phyloP scores from a whole-genome alignment of 2,888 invertebrate species.

The Eupeodes luniger region DNA sequence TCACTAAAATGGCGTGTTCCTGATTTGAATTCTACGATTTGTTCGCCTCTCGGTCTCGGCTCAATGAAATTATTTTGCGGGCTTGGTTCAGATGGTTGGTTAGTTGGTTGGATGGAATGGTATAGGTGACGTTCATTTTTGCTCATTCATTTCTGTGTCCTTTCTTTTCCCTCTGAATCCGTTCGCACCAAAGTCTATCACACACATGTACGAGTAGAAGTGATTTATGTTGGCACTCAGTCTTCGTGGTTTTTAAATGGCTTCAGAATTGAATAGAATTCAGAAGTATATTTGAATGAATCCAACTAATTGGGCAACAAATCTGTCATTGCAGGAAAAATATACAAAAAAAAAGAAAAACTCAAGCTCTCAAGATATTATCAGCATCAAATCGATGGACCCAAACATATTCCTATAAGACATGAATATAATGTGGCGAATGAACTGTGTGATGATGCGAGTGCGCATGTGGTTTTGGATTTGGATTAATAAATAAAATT shows the following conservation, averaged over 20 bases:
- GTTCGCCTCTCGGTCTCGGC: slow-evolving; percentile 19
- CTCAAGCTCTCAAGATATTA: slow-evolving; percentile 42
- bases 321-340: slow-evolving; percentile 84
- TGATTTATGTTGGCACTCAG: slow-evolving; percentile 70
- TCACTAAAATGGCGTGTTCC: slow-evolving; percentile 55
- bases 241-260: slow-evolving; percentile 57
- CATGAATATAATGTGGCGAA: slow-evolving; percentile 27
- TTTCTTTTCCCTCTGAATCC: neutral
- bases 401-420: neutral
- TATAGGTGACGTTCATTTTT: slow-evolving; percentile 59
- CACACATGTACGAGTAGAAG: slow-evolving; percentile 57
- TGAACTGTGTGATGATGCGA: slow-evolving; percentile 47
- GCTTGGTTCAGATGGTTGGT: neutral
- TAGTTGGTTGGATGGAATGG: neutral
- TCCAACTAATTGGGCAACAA: slow-evolving; percentile 81
- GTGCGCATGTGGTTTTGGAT: slow-evolving; percentile 73
- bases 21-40: slow-evolving; percentile 73
- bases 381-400: slow-evolving; percentile 44
- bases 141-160: slow-evolving; percentile 63
- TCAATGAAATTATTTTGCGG: slow-evolving; percentile 50
- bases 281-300: slow-evolving; percentile 73
- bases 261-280: slow-evolving; percentile 69
- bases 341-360: slow-evolving; percentile 46
- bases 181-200: slow-evolving; percentile 46
- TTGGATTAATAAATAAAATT: slow-evolving; percentile 74